Evolutionary conservation across 1,140 invertebrate genomes (phyloP).

Genomic region (Drosophila sp.): DNA sequence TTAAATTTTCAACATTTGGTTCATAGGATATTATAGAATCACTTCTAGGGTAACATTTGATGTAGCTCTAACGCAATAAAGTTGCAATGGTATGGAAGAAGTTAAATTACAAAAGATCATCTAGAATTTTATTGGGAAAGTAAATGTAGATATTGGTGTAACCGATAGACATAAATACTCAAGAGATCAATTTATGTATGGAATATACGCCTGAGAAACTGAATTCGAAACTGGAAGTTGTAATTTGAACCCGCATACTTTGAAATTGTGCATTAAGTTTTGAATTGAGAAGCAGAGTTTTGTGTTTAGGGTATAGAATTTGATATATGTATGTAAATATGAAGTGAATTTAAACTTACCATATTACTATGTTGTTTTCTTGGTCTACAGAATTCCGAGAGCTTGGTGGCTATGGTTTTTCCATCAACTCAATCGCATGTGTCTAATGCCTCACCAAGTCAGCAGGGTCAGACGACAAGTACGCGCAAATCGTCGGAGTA

Average conservation of each 20-base stretch:
- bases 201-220: neutral
- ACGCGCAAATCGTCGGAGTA: slow-evolving; percentile 67
- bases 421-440: slow-evolving; percentile 86
- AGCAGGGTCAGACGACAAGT: slow-evolving; percentile 58
- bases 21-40: too few species aligned
- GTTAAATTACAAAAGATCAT: neutral
- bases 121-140: neutral
- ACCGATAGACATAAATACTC: neutral
- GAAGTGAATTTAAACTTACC: neutral
- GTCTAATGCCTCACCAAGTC: slow-evolving; percentile 71
- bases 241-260: neutral
- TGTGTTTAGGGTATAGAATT: neutral
- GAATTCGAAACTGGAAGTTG: neutral
- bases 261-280: neutral
- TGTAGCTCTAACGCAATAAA: too few species aligned
- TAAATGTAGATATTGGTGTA: neutral
- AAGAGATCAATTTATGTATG: neutral
- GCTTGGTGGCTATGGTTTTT: slow-evolving; percentile 89
- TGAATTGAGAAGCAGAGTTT: neutral
- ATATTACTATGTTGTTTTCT: slow-evolving; percentile 13
- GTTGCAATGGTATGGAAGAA: too few species aligned
- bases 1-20: too few species aligned
- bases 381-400: slow-evolving; percentile 87
- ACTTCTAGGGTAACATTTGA: too few species aligned
- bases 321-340: neutral